Evolutionary conservation across 2,113 vertebrate species (phyloP).

Genomic region (Ctenomys sociabilis): DNA sequence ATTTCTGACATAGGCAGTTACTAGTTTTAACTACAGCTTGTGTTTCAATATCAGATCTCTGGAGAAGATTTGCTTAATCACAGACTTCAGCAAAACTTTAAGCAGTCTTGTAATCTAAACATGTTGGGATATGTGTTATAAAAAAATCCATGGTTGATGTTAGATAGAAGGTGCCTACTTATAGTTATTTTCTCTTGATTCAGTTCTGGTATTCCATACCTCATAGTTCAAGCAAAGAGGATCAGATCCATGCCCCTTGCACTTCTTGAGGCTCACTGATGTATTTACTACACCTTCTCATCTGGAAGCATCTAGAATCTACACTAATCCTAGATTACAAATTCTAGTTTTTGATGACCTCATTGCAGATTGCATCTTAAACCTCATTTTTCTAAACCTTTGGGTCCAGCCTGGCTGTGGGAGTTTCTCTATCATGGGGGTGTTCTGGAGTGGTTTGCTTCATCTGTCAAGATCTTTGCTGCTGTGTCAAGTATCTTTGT

Average conservation of each 20-base stretch:
- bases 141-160: background rate
- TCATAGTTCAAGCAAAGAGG: background rate
- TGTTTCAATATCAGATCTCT: background rate
- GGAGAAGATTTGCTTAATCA: background rate
- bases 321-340: rapidly evolving
- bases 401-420: rapidly evolving
- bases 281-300: slow-evolving; percentile 51
- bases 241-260: background rate
- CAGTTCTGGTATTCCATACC: background rate
- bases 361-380: background rate
- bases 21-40: background rate
- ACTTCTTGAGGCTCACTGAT: slow-evolving; percentile 12
- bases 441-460: slow-evolving; percentile 65
- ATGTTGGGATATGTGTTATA: background rate
- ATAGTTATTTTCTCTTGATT: background rate
- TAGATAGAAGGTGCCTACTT: background rate
- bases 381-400: background rate
- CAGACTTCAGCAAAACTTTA: background rate
- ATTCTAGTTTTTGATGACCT: background rate
- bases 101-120: background rate
- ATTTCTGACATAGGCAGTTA: background rate
- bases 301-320: background rate
- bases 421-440: background rate
- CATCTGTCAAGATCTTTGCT: slow-evolving; percentile 5
- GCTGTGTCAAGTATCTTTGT: slow-evolving; percentile 7